These are phyloP conservation scores for Camelus dromedarius DNA, from an alignment of 2,113 vertebrate species.

Conservation along the genomic window DNA sequence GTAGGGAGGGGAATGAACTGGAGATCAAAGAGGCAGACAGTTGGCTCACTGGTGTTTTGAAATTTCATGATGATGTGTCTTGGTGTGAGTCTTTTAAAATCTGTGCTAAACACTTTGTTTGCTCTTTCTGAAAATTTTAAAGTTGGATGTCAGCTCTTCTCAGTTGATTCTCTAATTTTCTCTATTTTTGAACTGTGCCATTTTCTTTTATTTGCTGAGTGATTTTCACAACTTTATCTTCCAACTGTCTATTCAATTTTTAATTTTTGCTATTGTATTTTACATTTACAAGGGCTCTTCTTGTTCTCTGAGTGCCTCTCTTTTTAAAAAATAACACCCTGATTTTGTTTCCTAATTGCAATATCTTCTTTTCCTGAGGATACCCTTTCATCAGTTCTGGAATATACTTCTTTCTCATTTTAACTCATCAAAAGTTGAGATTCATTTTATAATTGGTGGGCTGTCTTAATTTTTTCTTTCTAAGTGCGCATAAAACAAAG, in stretches of 20 bases:
- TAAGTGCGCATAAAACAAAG: not conserved
- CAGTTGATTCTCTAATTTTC: not conserved
- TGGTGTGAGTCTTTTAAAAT: not conserved
- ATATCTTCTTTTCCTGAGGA: not conserved
- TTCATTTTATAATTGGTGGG: not conserved
- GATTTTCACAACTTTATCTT: not conserved
- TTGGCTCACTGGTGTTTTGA: not conserved
- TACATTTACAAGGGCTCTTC: constrained; percentile 30
- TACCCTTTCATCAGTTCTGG: not conserved
- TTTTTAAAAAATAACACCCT: not conserved
- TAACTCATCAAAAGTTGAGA: not conserved
- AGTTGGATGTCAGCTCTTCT: not conserved
- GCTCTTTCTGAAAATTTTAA: not conserved
- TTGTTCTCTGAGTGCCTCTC: not conserved
- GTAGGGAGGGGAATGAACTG: not conserved
- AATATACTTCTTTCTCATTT: not conserved
- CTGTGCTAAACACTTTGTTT: not conserved
- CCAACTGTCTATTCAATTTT: not conserved
- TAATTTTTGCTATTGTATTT: constrained; percentile 17
- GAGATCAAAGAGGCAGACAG: not conserved
- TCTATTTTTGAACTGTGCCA: not conserved
- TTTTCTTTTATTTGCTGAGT: constrained; percentile 23
- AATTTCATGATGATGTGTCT: not conserved
- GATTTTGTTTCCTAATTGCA: not conserved
- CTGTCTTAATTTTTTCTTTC: not conserved